Evolutionary conservation across 2,797 vertebrate species (phyloP), one percentile per base, ranked within the genome.

Genomic region (Lophius americanus): DNA sequence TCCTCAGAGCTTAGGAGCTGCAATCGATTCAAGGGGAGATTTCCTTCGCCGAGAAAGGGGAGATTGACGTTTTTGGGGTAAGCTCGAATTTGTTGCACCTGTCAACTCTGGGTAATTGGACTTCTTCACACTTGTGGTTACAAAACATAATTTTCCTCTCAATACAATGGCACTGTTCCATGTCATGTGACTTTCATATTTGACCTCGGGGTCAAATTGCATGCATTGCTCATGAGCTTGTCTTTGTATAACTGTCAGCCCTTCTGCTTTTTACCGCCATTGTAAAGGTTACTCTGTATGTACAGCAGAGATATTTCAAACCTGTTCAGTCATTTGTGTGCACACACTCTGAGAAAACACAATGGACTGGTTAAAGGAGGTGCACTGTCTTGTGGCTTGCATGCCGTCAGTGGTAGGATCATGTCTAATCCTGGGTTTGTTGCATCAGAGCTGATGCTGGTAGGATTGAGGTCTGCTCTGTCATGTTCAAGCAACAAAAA

Each of bases 41-140:
- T 92, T 90, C 79, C 80, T 83, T 69, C 68, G 72, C 75, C 83
- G 73, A 86, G 68, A 72, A 88, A 83, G 41, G 60, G 69, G 60
- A 86, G 87, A 88, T 85, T 91, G 89, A 90, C 87, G 74, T 91
- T 90, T 91, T 88, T 79, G 82, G 88, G 87, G 89, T 91, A 92
- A 91, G 88, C 89, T 85, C 60, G 77, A 87, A 87, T 91, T 89
- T 92, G 88, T 85, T 68, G 51, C 86, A 82, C 57, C 78, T 78
- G 79, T 87, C 78, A 78, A 59, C 77, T 84, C 60, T 50, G 61
- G 33, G 60, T 88, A 87, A 86, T 86, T 85, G 71, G 76, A 66
- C 80, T 71, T 70, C 61, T 76, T 81, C 68, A 55, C 62, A 51
- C 73, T 58, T 73, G 61, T 73, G 68, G 54, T 57, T 76, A 73